A percentile compares a stretch with the other conserved stretches of the same genome.
Evolutionary conservation across 2,797 vertebrate genomes (phyloP).

Genomic region (Cuculus canorus): DNA sequence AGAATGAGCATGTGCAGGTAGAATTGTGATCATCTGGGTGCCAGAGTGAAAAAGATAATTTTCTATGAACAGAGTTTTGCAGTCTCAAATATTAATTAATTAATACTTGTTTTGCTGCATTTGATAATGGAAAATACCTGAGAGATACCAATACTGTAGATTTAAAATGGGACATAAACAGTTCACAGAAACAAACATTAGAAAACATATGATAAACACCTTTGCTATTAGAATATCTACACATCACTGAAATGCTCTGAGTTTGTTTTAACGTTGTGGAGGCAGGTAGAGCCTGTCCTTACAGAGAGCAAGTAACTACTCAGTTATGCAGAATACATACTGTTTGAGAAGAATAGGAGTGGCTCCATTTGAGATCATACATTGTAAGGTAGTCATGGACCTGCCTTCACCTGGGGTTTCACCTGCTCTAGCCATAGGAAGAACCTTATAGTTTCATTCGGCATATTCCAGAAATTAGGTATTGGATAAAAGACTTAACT

Average conservation of each 20-base stretch:
- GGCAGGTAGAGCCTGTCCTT: background rate
- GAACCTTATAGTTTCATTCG: background rate
- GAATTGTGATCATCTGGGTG: background rate
- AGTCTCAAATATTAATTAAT: constrained; percentile 12
- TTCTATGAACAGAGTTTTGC: background rate
- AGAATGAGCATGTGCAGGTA: background rate
- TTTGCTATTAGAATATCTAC: background rate
- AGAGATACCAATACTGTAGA: constrained; percentile 6
- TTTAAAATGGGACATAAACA: constrained; percentile 30
- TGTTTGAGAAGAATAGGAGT: background rate
- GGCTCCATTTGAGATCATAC: background rate
- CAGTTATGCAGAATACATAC: background rate
- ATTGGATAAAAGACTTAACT: background rate
- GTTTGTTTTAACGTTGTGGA: background rate
- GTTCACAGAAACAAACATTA: constrained; percentile 29
- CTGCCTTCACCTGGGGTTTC: background rate
- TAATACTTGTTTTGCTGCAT: constrained; percentile 17
- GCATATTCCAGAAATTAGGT: background rate
- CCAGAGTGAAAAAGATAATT: background rate
- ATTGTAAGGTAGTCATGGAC: background rate
- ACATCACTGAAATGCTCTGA: background rate
- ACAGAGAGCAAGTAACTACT: background rate
- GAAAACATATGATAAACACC: constrained; percentile 3
- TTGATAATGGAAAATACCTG: background rate
- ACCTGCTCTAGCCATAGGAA: background rate